Percentiles rank a stretch among this genome's conserved stretches.
These are phyloP conservation scores for Odontomachus brunneus DNA, from an alignment of 1,140 invertebrate species.

Conservation along the genomic window DNA sequence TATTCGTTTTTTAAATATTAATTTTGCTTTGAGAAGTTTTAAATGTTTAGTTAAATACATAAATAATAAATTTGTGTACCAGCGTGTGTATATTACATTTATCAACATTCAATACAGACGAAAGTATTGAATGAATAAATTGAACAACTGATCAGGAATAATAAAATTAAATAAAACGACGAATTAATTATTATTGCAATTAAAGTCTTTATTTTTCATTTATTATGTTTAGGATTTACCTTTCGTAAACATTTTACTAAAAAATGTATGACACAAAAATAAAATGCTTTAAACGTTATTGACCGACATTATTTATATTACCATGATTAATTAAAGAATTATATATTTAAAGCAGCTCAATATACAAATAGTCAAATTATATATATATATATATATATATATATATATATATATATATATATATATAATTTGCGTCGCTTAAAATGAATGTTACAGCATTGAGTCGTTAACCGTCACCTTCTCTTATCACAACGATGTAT, in stretches of 20 bases:
- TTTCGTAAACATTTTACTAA: not conserved
- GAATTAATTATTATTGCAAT: conserved; percentile 5
- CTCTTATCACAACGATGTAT: not conserved
- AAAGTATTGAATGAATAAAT: not conserved
- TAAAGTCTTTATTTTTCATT: conserved; percentile 1
- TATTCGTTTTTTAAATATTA: not conserved
- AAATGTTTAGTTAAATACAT: not conserved
- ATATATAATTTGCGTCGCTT: too few species aligned
- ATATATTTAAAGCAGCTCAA: not conserved
- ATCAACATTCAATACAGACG: not conserved
- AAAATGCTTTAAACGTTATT: not conserved
- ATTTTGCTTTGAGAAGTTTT: not conserved
- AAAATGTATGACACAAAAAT: not conserved
- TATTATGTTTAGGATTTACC: not conserved
- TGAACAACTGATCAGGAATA: not conserved
- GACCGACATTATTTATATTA: not conserved
- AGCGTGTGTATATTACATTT: not conserved
- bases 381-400: too few species aligned
- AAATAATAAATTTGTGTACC: not conserved
- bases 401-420: too few species aligned
- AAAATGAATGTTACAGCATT: not conserved
- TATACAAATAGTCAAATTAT: not conserved
- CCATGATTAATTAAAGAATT: not conserved
- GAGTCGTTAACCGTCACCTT: not conserved
- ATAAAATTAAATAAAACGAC: not conserved